Evolutionary conservation across 2,113 vertebrate genomes (phyloP).

Genomic region (Bubalus kerabau): DNA sequence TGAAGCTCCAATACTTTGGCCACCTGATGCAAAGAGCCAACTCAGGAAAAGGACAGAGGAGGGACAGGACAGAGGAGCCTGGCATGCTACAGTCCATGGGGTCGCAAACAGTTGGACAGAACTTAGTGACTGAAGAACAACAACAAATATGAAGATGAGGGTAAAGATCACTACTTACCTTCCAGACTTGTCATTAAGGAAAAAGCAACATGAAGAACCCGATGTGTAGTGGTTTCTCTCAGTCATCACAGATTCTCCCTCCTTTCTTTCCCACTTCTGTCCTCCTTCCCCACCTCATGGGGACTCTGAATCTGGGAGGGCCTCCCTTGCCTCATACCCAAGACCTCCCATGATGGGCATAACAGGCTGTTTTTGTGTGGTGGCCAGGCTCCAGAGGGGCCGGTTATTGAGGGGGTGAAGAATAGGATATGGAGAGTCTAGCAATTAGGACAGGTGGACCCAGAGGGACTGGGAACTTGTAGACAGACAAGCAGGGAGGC

Average conservation of each 20-base stretch:
- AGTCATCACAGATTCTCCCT: background rate
- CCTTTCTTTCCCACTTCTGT: background rate
- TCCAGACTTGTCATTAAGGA: background rate
- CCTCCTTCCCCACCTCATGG: background rate
- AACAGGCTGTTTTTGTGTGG: constrained; percentile 50
- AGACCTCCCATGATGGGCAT: background rate
- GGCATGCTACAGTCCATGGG: background rate
- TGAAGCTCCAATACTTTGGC: background rate
- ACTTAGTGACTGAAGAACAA: background rate
- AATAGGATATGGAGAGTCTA: background rate
- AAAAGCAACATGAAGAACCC: background rate
- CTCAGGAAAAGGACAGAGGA: no score
- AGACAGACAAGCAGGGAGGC: background rate
- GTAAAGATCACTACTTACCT: background rate
- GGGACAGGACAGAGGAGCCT: background rate
- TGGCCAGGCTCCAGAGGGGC: background rate
- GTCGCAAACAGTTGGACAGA: background rate
- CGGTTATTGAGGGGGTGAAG: background rate
- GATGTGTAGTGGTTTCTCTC: background rate
- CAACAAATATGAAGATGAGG: background rate
- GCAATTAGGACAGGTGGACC: background rate
- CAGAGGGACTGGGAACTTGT: background rate
- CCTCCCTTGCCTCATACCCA: background rate
- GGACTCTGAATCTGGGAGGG: background rate
- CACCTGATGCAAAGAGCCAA: background rate